Percentiles rank a stretch among this genome's conserved stretches.
Evolutionary conservation across 2,888 invertebrate genomes (phyloP).

Genomic region (Luperina nickerlii): DNA sequence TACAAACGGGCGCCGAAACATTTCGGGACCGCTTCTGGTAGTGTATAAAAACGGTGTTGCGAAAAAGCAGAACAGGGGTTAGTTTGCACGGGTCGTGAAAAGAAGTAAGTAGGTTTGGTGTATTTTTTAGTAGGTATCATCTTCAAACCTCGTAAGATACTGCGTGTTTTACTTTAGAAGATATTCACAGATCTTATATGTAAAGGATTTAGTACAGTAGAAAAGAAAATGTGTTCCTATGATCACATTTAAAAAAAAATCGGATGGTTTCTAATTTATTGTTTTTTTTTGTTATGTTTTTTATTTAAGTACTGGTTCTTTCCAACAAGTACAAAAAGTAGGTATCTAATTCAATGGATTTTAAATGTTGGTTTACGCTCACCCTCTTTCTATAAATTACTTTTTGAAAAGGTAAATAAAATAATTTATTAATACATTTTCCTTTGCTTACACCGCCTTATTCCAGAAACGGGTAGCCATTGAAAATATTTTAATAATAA

Average conservation of each 20-base stretch:
- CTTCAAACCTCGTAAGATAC: not conserved
- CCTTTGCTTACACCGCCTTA: not conserved
- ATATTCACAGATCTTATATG: not conserved
- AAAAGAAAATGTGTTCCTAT: not conserved
- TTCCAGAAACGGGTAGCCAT: not conserved
- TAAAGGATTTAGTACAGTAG: not conserved
- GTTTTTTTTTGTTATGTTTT: too few species aligned
- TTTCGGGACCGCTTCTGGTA: not conserved
- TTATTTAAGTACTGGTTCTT: too few species aligned
- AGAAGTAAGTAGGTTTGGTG: not conserved
- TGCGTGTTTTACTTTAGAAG: not conserved
- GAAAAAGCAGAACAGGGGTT: not conserved
- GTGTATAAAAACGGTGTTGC: not conserved
- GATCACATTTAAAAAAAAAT: not conserved
- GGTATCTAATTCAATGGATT: not conserved
- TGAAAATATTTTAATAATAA: conserved; percentile 19
- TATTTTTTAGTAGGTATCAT: not conserved
- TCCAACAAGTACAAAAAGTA: not conserved
- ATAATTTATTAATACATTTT: not conserved
- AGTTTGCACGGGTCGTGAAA: not conserved
- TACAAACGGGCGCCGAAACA: not conserved
- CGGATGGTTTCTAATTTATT: too few species aligned
- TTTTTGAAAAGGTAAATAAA: not conserved
- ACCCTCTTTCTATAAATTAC: not conserved
- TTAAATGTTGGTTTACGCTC: not conserved